Conservation (phyloP, 2,888 invertebrate genomes). For the Aporophyla lueneburgensis region DNA sequence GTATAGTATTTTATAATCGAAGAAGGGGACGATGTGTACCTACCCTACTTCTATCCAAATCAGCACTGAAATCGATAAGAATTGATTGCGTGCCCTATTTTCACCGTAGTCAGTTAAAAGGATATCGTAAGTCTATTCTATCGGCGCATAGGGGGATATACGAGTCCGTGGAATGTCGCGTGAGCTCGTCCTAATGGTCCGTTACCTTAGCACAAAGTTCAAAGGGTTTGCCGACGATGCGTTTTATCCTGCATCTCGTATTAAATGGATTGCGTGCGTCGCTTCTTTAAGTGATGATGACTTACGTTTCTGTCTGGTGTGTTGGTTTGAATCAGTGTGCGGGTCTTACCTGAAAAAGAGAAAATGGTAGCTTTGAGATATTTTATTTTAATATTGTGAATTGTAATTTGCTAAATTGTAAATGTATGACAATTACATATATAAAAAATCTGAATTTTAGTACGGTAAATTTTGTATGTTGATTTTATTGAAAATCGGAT, state of each 20-base stretch:
- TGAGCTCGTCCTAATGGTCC: slow-evolving; percentile 67
- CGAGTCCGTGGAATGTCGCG: slow-evolving; percentile 28
- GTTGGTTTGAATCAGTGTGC: background rate
- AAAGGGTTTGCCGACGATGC: slow-evolving; percentile 50
- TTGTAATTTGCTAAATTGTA: background rate
- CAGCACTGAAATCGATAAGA: slow-evolving; percentile 4
- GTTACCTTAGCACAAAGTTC: slow-evolving; percentile 64
- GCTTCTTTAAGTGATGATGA: background rate
- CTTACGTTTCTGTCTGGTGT: slow-evolving; percentile 16
- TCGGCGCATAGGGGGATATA: slow-evolving; percentile 20
- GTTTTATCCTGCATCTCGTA: slow-evolving; percentile 46
- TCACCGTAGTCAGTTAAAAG: slow-evolving; percentile 32
- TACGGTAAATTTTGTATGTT: slow-evolving; percentile 38
- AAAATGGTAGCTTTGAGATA: background rate
- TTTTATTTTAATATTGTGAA: background rate
- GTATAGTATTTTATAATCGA: background rate
- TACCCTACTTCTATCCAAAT: background rate
- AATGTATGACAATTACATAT: too few species aligned
- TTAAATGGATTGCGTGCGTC: slow-evolving; percentile 42
- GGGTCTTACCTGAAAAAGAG: slow-evolving; percentile 49
- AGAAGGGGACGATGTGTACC: background rate
- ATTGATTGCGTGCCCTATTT: slow-evolving; percentile 26
- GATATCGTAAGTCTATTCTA: slow-evolving; percentile 43
- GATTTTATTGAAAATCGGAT: slow-evolving; percentile 60
- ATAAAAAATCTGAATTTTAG: too few species aligned